Conservation (phyloP, 2,888 invertebrate species). For the Poecilus cupreus region DNA sequence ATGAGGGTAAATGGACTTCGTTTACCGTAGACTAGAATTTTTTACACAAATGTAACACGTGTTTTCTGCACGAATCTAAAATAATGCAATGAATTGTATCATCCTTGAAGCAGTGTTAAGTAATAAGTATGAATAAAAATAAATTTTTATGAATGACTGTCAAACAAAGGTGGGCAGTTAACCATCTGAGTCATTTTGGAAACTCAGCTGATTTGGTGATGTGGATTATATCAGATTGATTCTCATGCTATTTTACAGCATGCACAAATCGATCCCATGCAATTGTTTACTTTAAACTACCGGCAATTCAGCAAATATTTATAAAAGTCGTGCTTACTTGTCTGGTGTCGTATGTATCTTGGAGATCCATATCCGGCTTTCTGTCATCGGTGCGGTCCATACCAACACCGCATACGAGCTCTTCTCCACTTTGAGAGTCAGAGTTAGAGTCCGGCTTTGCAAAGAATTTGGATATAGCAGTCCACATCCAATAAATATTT, state of each 20-base stretch:
- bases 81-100: neutral
- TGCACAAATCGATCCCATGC: neutral
- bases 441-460: constrained; percentile 69
- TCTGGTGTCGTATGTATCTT: constrained; percentile 79
- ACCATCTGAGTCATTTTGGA: constrained; percentile 45
- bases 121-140: constrained; percentile 10
- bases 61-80: neutral
- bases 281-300: neutral
- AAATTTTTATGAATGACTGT: constrained; percentile 40
- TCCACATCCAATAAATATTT: constrained; percentile 71
- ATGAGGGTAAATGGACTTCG: constrained; percentile 18
- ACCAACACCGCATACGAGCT: constrained; percentile 64
- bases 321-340: constrained; percentile 74
- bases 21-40: neutral
- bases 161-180: constrained; percentile 52
- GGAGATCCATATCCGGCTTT: constrained; percentile 78
- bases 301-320: constrained; percentile 17
- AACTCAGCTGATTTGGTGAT: constrained; percentile 52
- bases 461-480: constrained; percentile 72
- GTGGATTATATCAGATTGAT: constrained; percentile 17
- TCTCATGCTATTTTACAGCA: neutral
- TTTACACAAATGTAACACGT: constrained; percentile 6
- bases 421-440: constrained; percentile 66
- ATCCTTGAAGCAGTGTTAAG: neutral
- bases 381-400: constrained; percentile 72